Percentiles rank a stretch among this genome's conserved stretches.
phyloP scores from a whole-genome alignment of 1,140 invertebrate species.

The Atta cephalotes region DNA sequence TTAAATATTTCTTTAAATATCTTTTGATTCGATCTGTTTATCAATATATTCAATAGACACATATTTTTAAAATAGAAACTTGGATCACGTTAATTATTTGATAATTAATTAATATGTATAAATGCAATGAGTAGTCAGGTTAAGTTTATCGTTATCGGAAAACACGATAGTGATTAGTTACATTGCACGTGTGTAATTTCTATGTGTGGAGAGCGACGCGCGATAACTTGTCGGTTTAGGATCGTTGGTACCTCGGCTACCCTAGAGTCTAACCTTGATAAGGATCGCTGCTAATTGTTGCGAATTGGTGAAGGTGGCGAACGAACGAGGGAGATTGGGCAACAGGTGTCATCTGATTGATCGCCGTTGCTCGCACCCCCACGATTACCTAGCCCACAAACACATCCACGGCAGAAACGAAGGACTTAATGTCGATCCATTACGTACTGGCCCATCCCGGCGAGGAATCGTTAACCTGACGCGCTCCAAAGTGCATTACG shows the following conservation, averaged over 20 bases:
- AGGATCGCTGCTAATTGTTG: constrained; percentile 85
- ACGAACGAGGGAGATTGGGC: constrained; percentile 82
- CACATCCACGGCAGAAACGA: constrained; percentile 82
- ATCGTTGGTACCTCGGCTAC: constrained; percentile 62
- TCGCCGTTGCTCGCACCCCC: constrained; percentile 82
- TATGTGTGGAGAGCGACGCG: neutral
- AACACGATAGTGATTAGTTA: constrained; percentile 6
- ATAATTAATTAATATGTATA: neutral
- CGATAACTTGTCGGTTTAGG: constrained; percentile 66
- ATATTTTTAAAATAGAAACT: neutral
- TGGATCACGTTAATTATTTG: neutral
- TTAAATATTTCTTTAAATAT: neutral
- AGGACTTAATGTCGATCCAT: constrained; percentile 81
- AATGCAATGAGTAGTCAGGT: neutral
- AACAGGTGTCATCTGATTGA: constrained; percentile 87
- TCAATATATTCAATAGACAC: neutral
- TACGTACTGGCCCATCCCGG: constrained; percentile 68
- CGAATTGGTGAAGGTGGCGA: constrained; percentile 84
- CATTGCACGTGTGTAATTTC: neutral
- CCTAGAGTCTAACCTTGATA: constrained; percentile 80
- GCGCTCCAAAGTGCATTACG: constrained; percentile 51
- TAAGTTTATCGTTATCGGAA: neutral
- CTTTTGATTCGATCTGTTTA: neutral
- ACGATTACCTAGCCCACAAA: constrained; percentile 85
- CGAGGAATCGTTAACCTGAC: constrained; percentile 63